Base-by-base conservation (phyloP, 1,140 invertebrate species). In the Charaxes varanes region DNA sequence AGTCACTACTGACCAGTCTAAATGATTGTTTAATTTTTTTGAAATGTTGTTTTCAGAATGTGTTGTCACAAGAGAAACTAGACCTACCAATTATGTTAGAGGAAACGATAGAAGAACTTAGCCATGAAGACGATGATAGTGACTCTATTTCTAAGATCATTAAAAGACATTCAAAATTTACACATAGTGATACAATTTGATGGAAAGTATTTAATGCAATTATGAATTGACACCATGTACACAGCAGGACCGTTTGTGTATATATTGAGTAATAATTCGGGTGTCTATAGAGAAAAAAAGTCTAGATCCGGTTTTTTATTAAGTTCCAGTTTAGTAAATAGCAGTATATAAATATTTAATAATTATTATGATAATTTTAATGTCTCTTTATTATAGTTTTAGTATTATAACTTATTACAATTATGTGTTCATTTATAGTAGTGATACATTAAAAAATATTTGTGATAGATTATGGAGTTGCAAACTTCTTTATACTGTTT, bases 81-180 rank as follows among this genome's bases (percentile, higher is more conserved):
- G 62, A 68, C 12, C 35, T 77, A 15, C 70, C 70, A 14, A 35
- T 78, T 4, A 66, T 57, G 40, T 52, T 80, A 22, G 74, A 73
- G 41, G 72, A 69, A 49, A 59, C 60, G 19, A 73, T 77, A 35
- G 62, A 71, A 52, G 77, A 81, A 63, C 58, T 64, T 1, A 73
- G 63, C 28, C 62, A 71, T 58, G 72, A 77, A 49, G 73, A 81
- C 42, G 64, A 76, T 33, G 65, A 77, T 10, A 73, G 62, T 56
- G 42, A 56, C 10, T 41, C 10, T 66, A 56, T 48, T 34, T 55
- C 35, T 51, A 55, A 12, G 19, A 48, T 6, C 45, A 55, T n/a
- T 34, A 74, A 53, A 55, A 62, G 42, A 34, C 56, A 60, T 53
- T 51, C 64, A 13, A 69, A 68, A 42, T 78, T 64, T 48, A 53